phyloP scores from a whole-genome alignment of 1,140 invertebrate species.

The Drosophila willistoni region DNA sequence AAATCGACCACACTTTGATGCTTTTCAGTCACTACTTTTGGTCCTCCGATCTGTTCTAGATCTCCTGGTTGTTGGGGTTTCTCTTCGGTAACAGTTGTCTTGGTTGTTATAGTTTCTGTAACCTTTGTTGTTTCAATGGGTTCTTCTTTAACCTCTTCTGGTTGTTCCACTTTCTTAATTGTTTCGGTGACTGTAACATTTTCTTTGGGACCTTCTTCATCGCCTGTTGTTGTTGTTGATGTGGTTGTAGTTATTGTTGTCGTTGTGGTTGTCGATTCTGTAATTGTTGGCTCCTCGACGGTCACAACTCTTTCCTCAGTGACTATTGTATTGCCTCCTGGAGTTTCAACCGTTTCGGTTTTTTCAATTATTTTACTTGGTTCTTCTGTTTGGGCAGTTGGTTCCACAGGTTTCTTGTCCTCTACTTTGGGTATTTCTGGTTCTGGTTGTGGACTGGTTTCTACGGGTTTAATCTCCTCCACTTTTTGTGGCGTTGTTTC shows the following conservation, averaged over 20 bases:
- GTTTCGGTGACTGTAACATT: constrained; percentile 24
- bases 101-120: constrained; percentile 33
- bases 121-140: constrained; percentile 21
- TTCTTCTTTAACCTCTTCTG: constrained; percentile 2
- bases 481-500: constrained; percentile 21
- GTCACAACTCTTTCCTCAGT: constrained; percentile 46
- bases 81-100: constrained; percentile 14
- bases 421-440: constrained; percentile 17
- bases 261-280: constrained; percentile 51
- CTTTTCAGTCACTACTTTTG: constrained; percentile 19
- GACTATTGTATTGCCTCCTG: constrained; percentile 1
- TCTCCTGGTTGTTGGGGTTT: constrained; percentile 37
- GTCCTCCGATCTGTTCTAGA: constrained; percentile 33
- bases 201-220: constrained; percentile 32
- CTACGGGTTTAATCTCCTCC: constrained; percentile 16
- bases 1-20: constrained; percentile 65
- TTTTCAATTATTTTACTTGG: constrained; percentile 7
- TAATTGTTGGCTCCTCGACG: constrained; percentile 50
- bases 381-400: constrained; percentile 12
- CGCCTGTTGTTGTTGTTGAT: constrained; percentile 34
- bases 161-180: neutral
- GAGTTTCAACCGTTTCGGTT: neutral
- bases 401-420: constrained; percentile 24
- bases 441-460: constrained; percentile 28
- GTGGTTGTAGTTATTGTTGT: constrained; percentile 58